These are phyloP conservation scores for Pangasianodon gigas DNA, from an alignment of 2,113 vertebrate species.

Conservation along the genomic window DNA sequence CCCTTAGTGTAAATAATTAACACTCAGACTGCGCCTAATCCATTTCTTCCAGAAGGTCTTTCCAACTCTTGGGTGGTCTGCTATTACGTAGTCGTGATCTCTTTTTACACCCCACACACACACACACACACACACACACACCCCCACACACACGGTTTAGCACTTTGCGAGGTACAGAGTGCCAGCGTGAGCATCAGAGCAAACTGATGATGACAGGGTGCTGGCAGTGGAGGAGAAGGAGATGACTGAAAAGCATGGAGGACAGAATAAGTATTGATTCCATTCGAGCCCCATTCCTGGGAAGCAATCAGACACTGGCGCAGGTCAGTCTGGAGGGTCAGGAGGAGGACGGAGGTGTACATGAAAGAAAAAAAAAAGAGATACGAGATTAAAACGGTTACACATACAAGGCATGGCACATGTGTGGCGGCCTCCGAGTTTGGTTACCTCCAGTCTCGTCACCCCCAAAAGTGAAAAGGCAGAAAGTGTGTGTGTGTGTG, in stretches of 20 bases:
- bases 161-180: background rate
- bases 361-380: background rate
- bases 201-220: slow-evolving; percentile 4
- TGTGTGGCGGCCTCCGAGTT: background rate
- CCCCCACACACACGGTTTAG: background rate
- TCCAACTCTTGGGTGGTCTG: slow-evolving; percentile 19
- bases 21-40: background rate
- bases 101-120: background rate
- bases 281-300: background rate
- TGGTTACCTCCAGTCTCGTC: background rate
- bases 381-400: slow-evolving; percentile 1
- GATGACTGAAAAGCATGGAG: background rate
- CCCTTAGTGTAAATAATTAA: background rate
- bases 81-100: background rate
- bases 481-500: slow-evolving; percentile 5
- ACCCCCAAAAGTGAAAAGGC: background rate
- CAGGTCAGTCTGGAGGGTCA: background rate
- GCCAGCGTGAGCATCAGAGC: background rate
- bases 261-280: slow-evolving; percentile 19
- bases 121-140: background rate
- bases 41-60: background rate
- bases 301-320: background rate
- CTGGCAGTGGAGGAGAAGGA: background rate
- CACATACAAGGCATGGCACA: background rate
- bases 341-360: background rate